Conservation (phyloP, 2,113 vertebrate genomes). For the Chaenocephalus aceratus region DNA sequence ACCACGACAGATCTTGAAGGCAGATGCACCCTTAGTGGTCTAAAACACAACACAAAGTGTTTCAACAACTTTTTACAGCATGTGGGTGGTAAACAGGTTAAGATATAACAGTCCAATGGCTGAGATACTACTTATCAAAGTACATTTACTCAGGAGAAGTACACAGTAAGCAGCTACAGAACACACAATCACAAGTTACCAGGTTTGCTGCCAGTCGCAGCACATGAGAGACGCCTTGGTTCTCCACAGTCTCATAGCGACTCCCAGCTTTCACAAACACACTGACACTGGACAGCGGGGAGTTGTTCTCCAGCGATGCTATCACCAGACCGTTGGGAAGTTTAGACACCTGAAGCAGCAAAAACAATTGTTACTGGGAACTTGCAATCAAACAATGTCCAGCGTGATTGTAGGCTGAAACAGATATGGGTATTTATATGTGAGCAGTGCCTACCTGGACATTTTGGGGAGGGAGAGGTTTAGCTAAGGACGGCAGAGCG, state of each 20-base stretch:
- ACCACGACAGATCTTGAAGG: constrained; percentile 91
- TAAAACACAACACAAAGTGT: constrained; percentile 60
- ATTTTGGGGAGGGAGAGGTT: constrained; percentile 64
- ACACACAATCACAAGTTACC: constrained; percentile 77
- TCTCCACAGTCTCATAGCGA: constrained; percentile 87
- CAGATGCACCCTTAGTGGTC: constrained; percentile 93
- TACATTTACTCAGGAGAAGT: too few species aligned
- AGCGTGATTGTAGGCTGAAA: neutral
- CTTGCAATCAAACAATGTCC: neutral
- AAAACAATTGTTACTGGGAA: neutral
- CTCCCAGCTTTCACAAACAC: constrained; percentile 94
- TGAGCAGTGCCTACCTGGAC: constrained; percentile 67
- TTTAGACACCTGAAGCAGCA: constrained; percentile 88
- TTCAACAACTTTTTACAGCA: neutral
- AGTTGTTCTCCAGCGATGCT: constrained; percentile 93
- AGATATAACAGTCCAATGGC: too few species aligned
- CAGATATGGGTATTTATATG: neutral
- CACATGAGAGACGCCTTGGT: constrained; percentile 90
- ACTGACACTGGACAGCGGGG: constrained; percentile 89
- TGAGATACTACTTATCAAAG: too few species aligned
- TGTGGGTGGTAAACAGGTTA: neutral
- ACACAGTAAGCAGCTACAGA: too few species aligned
- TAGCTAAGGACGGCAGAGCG: constrained; percentile 9
- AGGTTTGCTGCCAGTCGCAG: constrained; percentile 90
- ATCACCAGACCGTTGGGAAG: constrained; percentile 92